Percentiles rank a stretch among this genome's conserved stretches.
phyloP scores from a whole-genome alignment of 2,113 vertebrate species.

The Echinops telfairi region DNA sequence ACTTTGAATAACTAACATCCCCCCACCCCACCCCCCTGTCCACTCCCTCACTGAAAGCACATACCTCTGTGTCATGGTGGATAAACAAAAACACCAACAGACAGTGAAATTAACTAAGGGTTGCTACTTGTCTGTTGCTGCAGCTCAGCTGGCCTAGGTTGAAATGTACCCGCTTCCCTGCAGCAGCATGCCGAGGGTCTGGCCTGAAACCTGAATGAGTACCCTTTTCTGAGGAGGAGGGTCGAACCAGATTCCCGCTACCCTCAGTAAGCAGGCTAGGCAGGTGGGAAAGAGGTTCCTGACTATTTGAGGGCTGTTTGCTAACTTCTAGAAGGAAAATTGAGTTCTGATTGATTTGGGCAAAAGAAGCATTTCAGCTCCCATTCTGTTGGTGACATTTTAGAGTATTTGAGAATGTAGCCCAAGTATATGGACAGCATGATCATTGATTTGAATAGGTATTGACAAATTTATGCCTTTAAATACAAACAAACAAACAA shows the following conservation, averaged over 20 bases:
- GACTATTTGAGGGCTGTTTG: not conserved
- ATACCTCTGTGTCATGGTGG: not conserved
- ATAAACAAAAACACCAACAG: not conserved
- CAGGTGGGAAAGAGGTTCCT: not conserved
- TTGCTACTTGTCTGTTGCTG: not conserved
- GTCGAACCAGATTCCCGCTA: constrained; percentile 16
- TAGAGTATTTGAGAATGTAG: constrained; percentile 24
- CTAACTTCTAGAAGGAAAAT: constrained; percentile 2
- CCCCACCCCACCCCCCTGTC: not conserved
- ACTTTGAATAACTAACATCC: constrained; percentile 59
- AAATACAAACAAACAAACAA: not conserved
- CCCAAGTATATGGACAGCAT: not conserved
- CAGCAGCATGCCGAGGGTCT: constrained; percentile 34
- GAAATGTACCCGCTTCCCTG: not conserved
- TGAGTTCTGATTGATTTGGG: not conserved
- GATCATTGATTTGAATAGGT: not conserved
- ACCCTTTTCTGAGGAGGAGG: constrained; percentile 2
- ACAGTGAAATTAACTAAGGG: constrained; percentile 3
- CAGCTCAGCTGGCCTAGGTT: not conserved
- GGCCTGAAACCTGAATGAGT: not conserved
- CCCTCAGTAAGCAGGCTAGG: not conserved
- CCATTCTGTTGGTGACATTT: not conserved
- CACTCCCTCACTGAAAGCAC: not conserved
- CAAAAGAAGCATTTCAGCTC: constrained; percentile 19
- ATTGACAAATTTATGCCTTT: not conserved